Conservation (phyloP, 2,888 invertebrate genomes). For the Blastobasis adustella region DNA sequence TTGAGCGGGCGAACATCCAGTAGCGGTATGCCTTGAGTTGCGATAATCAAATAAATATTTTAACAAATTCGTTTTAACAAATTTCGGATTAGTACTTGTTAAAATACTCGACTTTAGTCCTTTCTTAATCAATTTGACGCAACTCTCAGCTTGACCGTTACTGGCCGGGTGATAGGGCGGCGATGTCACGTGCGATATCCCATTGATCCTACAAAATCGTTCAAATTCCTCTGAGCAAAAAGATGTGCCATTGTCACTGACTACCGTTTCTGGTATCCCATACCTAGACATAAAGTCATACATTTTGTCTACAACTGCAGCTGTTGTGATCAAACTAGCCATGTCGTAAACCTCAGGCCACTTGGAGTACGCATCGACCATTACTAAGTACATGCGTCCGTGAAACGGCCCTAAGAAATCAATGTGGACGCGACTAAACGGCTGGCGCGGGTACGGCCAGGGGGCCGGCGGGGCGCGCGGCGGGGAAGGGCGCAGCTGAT, state of each 20-base stretch:
- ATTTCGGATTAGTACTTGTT: too few species aligned
- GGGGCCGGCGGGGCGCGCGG: too few species aligned
- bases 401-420: constrained; percentile 9
- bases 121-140: not conserved
- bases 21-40: too few species aligned
- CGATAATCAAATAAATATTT: too few species aligned
- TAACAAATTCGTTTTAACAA: too few species aligned
- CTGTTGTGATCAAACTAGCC: not conserved
- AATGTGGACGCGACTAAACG: constrained; percentile 5
- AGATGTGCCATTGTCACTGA: constrained; percentile 8
- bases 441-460: too few species aligned
- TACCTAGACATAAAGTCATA: constrained; percentile 6
- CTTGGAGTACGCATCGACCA: constrained; percentile 8
- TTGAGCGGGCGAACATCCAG: too few species aligned
- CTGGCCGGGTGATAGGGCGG: constrained; percentile 12
- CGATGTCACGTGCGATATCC: not conserved
- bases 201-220: constrained; percentile 4
- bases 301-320: constrained; percentile 1
- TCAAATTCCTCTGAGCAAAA: constrained; percentile 9
- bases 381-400: constrained; percentile 8
- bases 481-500: too few species aligned
- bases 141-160: constrained; percentile 9
- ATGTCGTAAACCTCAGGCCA: constrained; percentile 7
- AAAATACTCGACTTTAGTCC: too few species aligned
- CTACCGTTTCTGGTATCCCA: constrained; percentile 6